Base-by-base conservation (phyloP, 2,888 invertebrate genomes). In the Macroteleia sp. region DNA sequence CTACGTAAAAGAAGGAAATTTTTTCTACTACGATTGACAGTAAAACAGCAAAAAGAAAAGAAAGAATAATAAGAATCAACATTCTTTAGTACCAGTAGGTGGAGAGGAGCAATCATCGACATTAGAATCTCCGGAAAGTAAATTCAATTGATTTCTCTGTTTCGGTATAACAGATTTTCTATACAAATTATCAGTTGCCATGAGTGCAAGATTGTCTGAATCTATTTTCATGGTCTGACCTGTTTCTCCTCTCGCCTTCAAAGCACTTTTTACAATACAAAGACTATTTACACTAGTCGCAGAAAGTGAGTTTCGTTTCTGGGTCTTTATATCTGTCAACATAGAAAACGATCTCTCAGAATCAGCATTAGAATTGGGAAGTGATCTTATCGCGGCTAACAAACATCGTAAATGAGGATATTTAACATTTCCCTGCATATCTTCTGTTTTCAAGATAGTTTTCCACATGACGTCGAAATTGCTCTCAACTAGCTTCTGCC, bases 281-380 rank as follows among this genome's bases (percentile, higher is more conserved):
- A 54, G n/a, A 22, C 36, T 34, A 39, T 39, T 54, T 9, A 54
- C 22, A 16, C 16, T 54, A 6, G 34, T 12, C 8, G 12, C 12
- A 54, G 22, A 54, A 54, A 36, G 54, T 20, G 20, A 36, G 9
- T 54, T 54, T 0, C 54, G 36, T 54, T 54, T 54, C 22, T 39
- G 36, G 3, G 22, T 36, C 10, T 54, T 36, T 22, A 54, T 14
- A 10, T 39, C 50, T 6, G 50, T 17, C n/a, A 32, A 32, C 16
- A 19, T 50, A 5, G 50, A 50, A 50, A 50, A 32, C 1, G 8
- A 50, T 50, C 30, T 32, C 19, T 50, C 44, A 16, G 44, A 1
- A 25, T 59, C 59, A 10, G 42, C 32, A 59, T 46, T 46, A 2
- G 46, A 46, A 34, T 59, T 16, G 10, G 44, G 59, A 10, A 59